Evolutionary conservation across 2,113 vertebrate genomes (phyloP), one percentile per base, ranked within the genome.

Genomic region (Mohoua ochrocephala): DNA sequence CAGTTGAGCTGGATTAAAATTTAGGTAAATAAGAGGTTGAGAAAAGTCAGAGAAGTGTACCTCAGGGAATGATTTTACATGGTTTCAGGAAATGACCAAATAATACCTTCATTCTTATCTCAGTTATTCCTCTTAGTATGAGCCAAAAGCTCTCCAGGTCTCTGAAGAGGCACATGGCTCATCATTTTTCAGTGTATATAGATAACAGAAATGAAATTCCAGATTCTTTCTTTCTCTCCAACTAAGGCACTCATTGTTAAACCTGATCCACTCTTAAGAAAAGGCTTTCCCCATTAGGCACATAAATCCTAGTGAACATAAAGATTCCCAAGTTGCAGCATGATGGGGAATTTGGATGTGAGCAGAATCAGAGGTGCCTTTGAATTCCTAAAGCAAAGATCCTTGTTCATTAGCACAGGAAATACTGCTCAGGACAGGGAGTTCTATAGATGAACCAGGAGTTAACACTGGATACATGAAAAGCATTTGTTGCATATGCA

Each of bases 21-120:
- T 52, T 49, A 85, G 59, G 50, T 93, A 93, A 89, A 77, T 65
- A 93, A 88, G 20, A 35, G 11, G 14, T 45, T 93, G 59, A 69
- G 67, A 76, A 89, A 83, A 85, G n/a, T 94, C 82, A 70, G 45
- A 74, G 79, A 80, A 79, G 2, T 41, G 9, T 85, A 80, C 69
- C 52, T 76, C 13, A 15, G 67, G 59, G 84, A 59, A 65, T 77
- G 42, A 35, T 71, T 84, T 82, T 53, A 77, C 47, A 31, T 73
- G n/a, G 16, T 84, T 79, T 85, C 63, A 90, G 91, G 78, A 94
- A 94, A 86, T 83, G 42, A 70, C 84, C 59, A 57, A 87, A 85
- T 87, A 45, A 89, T 87, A 30, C 33, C 16, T 92, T 81, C 15
- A 50, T 91, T 95, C 64, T 79, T 79, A 84, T 91, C 76, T 91